These are phyloP conservation scores for Volucella inflata DNA, from an alignment of 2,888 invertebrate genomes.

Conservation along the genomic window DNA sequence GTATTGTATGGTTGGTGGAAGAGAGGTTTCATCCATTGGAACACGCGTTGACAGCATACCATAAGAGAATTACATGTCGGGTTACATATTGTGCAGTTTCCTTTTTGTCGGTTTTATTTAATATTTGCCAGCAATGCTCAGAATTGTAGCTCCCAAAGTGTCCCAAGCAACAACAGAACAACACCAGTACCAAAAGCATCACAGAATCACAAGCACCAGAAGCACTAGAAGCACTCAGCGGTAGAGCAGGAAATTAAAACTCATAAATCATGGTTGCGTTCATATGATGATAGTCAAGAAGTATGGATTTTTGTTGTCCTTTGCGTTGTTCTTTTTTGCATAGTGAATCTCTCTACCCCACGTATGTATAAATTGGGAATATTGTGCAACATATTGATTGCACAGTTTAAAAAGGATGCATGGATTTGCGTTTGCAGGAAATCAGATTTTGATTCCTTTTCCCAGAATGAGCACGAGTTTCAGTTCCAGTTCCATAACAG, in stretches of 20 bases:
- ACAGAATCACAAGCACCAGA: conserved; percentile 29
- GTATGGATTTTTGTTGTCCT: conserved; percentile 70
- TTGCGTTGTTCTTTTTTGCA: conserved; percentile 37
- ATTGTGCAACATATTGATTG: conserved; percentile 69
- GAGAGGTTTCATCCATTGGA: conserved; percentile 58
- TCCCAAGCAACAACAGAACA: conserved; percentile 27
- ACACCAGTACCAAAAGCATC: background rate
- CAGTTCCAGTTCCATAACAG: too few species aligned
- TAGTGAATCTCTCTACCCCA: background rate
- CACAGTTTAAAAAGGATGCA: conserved; percentile 64
- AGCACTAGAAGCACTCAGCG: conserved; percentile 76
- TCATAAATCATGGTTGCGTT: conserved; percentile 81
- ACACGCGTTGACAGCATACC: conserved; percentile 70
- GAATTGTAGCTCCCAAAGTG: conserved; percentile 35
- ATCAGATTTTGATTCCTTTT: conserved; percentile 72
- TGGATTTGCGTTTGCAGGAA: conserved; percentile 63
- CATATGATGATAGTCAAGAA: conserved; percentile 74
- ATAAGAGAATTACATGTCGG: conserved; percentile 80
- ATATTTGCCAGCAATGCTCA: conserved; percentile 54
- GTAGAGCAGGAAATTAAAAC: conserved; percentile 82
- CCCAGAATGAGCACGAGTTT: conserved; percentile 8
- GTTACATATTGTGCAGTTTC: conserved; percentile 80
- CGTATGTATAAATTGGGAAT: conserved; percentile 9
- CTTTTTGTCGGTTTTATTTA: conserved; percentile 77
- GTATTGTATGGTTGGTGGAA: conserved; percentile 12